A percentile compares a stretch with the other conserved stretches of the same genome.
phyloP scores from a whole-genome alignment of 2,888 invertebrate genomes.

The Drosophila crucigera region DNA sequence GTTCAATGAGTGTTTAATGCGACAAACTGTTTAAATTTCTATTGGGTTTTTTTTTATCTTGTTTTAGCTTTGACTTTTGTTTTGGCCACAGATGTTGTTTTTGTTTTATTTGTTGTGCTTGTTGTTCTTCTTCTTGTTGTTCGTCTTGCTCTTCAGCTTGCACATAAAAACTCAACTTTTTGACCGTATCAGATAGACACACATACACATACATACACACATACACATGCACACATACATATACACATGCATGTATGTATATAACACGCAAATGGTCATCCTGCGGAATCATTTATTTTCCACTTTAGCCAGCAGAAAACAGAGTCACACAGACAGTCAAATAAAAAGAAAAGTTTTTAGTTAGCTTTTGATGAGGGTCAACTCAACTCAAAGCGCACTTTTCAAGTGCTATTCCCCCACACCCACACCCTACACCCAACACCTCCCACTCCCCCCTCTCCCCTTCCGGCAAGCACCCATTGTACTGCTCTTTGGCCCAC shows the following conservation, averaged over 20 bases:
- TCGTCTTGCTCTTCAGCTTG: conserved; percentile 60
- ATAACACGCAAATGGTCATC: conserved; percentile 76
- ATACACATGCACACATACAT: conserved; percentile 17
- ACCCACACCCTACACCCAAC: neutral
- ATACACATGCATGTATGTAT: conserved; percentile 4
- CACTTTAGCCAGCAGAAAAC: conserved; percentile 77
- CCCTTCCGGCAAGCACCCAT: neutral
- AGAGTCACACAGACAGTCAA: conserved; percentile 32
- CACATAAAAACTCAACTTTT: conserved; percentile 76
- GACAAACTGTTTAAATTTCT: conserved; percentile 81
- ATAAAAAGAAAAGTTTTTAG: conserved; percentile 79
- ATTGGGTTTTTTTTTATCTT: conserved; percentile 67
- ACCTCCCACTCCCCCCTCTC: neutral
- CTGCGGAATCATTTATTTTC: conserved; percentile 81
- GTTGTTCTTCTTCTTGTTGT: conserved; percentile 29
- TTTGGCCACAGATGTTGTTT: conserved; percentile 69
- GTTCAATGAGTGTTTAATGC: conserved; percentile 76
- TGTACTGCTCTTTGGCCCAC: conserved; percentile 11
- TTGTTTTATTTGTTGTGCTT: conserved; percentile 29
- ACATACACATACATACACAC: conserved; percentile 11
- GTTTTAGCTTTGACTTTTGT: conserved; percentile 71
- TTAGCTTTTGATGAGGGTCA: conserved; percentile 81
- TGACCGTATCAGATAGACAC: conserved; percentile 51
- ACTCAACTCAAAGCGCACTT: conserved; percentile 74
- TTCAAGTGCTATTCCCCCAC: conserved; percentile 61